Conservation (phyloP, 2,888 invertebrate genomes). For the Amitus sp. region DNA sequence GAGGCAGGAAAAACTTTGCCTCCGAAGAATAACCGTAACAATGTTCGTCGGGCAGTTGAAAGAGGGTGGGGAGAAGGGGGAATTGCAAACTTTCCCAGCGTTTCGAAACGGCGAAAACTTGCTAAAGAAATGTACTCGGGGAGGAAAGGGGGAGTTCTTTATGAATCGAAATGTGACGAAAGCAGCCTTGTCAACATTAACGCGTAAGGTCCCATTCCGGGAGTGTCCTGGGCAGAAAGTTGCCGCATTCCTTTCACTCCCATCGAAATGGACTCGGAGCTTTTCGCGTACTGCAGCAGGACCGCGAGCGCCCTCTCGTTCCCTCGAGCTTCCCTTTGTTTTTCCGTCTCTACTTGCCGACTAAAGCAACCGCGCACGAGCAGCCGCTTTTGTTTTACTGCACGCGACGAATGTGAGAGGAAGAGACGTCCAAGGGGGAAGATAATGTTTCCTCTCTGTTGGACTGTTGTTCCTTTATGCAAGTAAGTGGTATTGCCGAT, state of each 20-base stretch:
- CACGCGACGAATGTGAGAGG: constrained; percentile 32
- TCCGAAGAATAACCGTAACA: not conserved
- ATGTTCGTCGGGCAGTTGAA: not conserved
- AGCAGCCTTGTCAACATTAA: constrained; percentile 24
- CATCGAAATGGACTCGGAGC: constrained; percentile 24
- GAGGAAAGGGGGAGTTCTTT: constrained; percentile 9
- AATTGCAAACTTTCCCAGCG: not conserved
- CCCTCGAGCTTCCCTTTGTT: constrained; percentile 47
- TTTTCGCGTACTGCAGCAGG: constrained; percentile 21
- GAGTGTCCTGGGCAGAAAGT: constrained; percentile 24
- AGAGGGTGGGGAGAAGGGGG: not conserved
- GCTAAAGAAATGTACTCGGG: not conserved
- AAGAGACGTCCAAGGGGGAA: constrained; percentile 24
- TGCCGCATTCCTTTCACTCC: constrained; percentile 21
- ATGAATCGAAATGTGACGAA: constrained; percentile 23
- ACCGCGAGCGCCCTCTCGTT: constrained; percentile 22
- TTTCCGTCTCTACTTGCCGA: constrained; percentile 50
- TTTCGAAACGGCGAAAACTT: not conserved
- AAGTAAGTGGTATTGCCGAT: constrained; percentile 31
- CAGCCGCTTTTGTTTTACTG: constrained; percentile 41
- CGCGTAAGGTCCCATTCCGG: constrained; percentile 10
- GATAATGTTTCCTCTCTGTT: constrained; percentile 42
- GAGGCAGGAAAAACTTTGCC: not conserved
- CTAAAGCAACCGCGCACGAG: constrained; percentile 33
- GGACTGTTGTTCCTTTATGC: constrained; percentile 37